Conservation (phyloP, 2,113 vertebrate genomes). For the Redunca redunca region DNA sequence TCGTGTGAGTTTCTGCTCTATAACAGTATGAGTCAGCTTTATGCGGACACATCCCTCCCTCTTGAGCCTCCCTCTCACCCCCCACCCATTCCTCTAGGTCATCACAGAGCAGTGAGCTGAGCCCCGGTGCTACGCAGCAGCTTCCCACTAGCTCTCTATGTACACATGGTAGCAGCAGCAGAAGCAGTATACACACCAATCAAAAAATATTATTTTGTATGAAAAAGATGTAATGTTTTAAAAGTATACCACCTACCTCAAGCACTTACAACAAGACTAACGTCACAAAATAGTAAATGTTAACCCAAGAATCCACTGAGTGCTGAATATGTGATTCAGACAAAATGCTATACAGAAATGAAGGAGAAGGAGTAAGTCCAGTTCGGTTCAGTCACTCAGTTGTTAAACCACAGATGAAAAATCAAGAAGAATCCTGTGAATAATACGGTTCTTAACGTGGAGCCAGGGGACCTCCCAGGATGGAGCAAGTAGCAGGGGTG, state of each 20-base stretch:
- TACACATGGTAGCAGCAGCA: neutral
- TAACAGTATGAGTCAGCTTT: neutral
- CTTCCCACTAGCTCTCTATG: neutral
- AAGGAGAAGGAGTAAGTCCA: neutral
- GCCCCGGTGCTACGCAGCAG: accelerated
- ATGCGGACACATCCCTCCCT: neutral
- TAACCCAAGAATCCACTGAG: neutral
- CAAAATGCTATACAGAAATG: neutral
- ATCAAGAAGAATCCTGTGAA: neutral
- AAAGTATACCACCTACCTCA: neutral
- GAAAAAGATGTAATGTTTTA: neutral
- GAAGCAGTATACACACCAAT: neutral
- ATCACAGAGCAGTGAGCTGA: neutral
- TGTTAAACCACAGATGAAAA: neutral
- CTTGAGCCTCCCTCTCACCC: neutral
- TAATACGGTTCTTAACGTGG: neutral
- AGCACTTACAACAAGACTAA: neutral
- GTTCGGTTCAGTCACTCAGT: no score
- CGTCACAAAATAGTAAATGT: neutral
- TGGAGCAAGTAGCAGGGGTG: accelerated
- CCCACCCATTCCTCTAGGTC: neutral
- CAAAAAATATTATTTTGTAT: neutral
- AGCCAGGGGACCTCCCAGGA: neutral
- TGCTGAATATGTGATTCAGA: neutral
- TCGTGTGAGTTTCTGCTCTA: neutral